Evolutionary conservation across 2,888 invertebrate species (phyloP), one percentile per base, ranked within the genome.

Genomic region (Leucophenga maculata): DNA sequence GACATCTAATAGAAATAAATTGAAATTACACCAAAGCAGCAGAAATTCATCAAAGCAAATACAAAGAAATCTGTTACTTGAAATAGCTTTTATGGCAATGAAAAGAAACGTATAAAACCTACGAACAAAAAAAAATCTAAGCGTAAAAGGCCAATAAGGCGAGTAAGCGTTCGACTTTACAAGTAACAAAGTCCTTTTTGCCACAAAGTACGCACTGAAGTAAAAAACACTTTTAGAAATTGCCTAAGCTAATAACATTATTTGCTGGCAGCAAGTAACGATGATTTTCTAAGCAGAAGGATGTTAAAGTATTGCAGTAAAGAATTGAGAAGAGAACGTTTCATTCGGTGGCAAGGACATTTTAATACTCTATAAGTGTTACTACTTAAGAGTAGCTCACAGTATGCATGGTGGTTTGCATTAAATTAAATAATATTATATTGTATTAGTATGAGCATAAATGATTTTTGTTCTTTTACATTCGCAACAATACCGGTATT

Each of bases 221-320:
- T 68, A 57, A 52, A 64, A 72, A 80, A 78, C 81, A 77, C 76
- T 75, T 73, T 73, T 72, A 71, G 74, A 79, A 81, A 80, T 83
- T 72, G 69, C 68, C 73, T 69, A 39, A 70, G 73, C 75, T 78
- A 78, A 82, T 78, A 79, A 78, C 72, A 72, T 72, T 77, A 74
- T 71, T 71, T 62, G 62, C 48, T 31, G 20, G 67, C n/a, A 39
- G 67, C n/a, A n/a, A 39, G 39, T n/a, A 9, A n/a, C 39, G 39
- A 39, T 1, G 8, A 39, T 39, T 39, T 39, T 8, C 9, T 39
- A 39, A 39, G 39, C 8, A 39, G 11, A 39, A 39, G 11, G 11
- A 39, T 11, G 11, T 6, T 6, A 8, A 39, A 39, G 11, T 11
- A 39, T 39, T 39, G 39, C 1, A 39, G 39, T 26, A 26, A 26